phyloP scores from a whole-genome alignment of 2,888 invertebrate species.

The Taenaris catops region DNA sequence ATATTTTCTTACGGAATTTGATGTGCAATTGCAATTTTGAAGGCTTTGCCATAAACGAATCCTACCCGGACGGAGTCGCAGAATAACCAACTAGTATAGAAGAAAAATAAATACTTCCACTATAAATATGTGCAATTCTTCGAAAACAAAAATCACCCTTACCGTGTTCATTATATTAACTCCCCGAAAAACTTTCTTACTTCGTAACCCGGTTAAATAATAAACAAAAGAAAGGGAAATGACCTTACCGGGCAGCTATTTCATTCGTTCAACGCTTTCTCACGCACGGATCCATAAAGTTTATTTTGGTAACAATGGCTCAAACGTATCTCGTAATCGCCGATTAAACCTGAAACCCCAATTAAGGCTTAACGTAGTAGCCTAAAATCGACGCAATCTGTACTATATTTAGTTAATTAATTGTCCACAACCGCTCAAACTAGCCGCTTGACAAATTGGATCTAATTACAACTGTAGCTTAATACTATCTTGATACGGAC shows the following conservation, averaged over 20 bases:
- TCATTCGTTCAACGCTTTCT: constrained; percentile 53
- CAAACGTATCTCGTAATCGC: constrained; percentile 59
- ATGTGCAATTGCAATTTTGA: no score
- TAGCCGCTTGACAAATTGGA: constrained; percentile 42
- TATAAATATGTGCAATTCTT: no score
- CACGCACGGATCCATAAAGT: constrained; percentile 67
- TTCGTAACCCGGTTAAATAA: constrained; percentile 31
- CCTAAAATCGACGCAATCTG: constrained; percentile 49
- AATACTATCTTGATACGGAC: constrained; percentile 39
- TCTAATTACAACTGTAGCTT: constrained; percentile 38
- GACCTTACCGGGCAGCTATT: constrained; percentile 53
- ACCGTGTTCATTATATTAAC: background rate
- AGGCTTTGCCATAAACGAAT: no score
- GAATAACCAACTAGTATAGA: background rate
- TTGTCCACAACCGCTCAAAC: constrained; percentile 26
- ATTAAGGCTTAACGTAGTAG: constrained; percentile 51
- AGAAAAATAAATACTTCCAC: no score
- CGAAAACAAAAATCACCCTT: no score
- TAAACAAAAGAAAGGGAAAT: constrained; percentile 64
- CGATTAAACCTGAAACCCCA: constrained; percentile 54
- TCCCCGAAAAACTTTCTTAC: background rate
- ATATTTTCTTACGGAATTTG: no score
- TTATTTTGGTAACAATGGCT: constrained; percentile 56
- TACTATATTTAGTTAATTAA: constrained; percentile 42
- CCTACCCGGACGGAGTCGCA: constrained; percentile 15